A percentile compares a stretch with the other conserved stretches of the same genome.
phyloP scores from a whole-genome alignment of 2,113 vertebrate species.

The Lonchura striata region DNA sequence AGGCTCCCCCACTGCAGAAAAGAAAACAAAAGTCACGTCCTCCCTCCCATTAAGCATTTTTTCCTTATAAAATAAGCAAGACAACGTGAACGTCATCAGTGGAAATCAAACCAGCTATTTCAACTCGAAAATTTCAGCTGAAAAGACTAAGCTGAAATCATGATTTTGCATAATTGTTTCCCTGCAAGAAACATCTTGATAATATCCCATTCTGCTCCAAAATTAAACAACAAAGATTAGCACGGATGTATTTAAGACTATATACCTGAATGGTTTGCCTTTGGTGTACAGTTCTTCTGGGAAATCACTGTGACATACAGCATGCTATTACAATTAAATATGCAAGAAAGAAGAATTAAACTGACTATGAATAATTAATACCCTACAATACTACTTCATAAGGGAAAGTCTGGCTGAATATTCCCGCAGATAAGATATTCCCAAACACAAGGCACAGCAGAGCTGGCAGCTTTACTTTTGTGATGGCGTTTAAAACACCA shows the following conservation, averaged over 20 bases:
- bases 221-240: slow-evolving; percentile 59
- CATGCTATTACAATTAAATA: slow-evolving; percentile 63
- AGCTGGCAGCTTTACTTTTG: neutral
- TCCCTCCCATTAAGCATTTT: slow-evolving; percentile 39
- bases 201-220: slow-evolving; percentile 16
- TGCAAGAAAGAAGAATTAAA: slow-evolving; percentile 68
- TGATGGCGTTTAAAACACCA: neutral
- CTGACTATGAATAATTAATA: slow-evolving; percentile 67
- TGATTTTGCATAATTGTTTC: slow-evolving; percentile 39
- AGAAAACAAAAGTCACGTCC: slow-evolving; percentile 51
- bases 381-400: slow-evolving; percentile 45
- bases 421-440: neutral
- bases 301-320: slow-evolving; percentile 64
- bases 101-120: slow-evolving; percentile 56
- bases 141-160: slow-evolving; percentile 2
- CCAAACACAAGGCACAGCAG: neutral
- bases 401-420: slow-evolving; percentile 34
- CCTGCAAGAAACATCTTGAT: slow-evolving; percentile 22
- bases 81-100: slow-evolving; percentile 12
- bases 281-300: slow-evolving; percentile 54
- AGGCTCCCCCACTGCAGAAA: neutral
- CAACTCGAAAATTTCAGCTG: slow-evolving; percentile 12
- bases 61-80: slow-evolving; percentile 46
- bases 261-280: slow-evolving; percentile 51
- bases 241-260: neutral